Evolutionary conservation across 2,113 vertebrate genomes (phyloP).

Genomic region (Dasyurus viverrinus): DNA sequence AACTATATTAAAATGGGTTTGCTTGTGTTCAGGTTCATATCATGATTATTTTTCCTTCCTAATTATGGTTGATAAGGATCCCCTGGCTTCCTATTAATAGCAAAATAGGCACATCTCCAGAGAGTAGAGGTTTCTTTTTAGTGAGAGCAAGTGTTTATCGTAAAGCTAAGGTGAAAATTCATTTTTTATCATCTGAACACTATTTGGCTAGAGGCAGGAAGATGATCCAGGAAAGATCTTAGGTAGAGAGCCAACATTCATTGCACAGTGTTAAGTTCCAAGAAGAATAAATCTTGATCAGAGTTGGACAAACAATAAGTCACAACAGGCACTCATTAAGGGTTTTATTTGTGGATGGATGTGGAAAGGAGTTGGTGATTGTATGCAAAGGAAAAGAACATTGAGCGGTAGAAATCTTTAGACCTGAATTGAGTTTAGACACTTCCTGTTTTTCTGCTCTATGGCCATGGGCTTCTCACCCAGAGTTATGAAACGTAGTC

Average conservation of each 20-base stretch:
- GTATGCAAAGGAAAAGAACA: neutral
- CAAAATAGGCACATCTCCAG: neutral
- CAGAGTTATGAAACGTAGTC: neutral
- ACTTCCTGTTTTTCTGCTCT: neutral
- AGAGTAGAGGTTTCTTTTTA: neutral
- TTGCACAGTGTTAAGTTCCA: neutral
- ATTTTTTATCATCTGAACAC: neutral
- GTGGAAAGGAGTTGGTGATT: neutral
- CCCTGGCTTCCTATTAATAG: neutral
- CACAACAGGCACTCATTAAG: neutral
- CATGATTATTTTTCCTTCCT: neutral
- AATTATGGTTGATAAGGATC: neutral
- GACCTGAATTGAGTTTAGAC: neutral
- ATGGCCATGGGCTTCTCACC: neutral
- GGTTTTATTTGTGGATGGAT: neutral
- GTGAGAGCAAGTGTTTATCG: neutral
- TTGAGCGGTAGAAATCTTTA: neutral
- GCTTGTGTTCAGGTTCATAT: neutral
- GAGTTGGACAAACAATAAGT: neutral
- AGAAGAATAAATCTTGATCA: neutral
- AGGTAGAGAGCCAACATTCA: neutral
- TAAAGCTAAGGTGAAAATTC: neutral
- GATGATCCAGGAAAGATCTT: neutral
- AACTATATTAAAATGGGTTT: neutral
- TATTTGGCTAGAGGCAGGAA: neutral